A percentile compares a stretch with the other conserved stretches of the same genome.
These are phyloP conservation scores for Varanus salvator DNA, from an alignment of 2,113 vertebrate species.

Conservation along the genomic window DNA sequence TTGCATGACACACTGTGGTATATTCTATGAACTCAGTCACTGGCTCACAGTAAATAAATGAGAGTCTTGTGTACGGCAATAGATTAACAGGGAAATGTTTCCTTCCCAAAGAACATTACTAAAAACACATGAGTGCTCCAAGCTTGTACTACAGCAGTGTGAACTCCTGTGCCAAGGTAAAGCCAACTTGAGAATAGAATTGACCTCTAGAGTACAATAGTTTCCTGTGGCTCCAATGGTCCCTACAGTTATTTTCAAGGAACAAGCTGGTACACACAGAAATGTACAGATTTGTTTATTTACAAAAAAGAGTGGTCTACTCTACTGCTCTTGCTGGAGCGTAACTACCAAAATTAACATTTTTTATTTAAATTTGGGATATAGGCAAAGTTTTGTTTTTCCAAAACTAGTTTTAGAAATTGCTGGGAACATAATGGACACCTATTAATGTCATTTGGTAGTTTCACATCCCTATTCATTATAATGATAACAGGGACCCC, in stretches of 20 bases:
- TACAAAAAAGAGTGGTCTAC: background rate
- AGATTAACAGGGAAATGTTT: too few relatives aligned
- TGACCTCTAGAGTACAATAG: background rate
- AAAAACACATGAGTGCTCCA: too few relatives aligned
- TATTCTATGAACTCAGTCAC: too few relatives aligned
- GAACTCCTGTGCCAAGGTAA: too few relatives aligned
- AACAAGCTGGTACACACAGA: background rate
- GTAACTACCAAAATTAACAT: background rate
- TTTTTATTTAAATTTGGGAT: too few relatives aligned
- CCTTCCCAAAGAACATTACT: too few relatives aligned
- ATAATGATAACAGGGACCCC: background rate
- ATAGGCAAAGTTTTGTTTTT: too few relatives aligned
- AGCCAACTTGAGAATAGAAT: background rate
- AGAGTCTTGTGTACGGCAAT: too few relatives aligned
- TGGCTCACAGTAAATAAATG: too few relatives aligned
- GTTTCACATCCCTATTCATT: background rate
- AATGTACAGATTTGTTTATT: background rate
- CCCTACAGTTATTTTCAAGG: background rate
- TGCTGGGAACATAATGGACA: background rate
- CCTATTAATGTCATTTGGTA: background rate
- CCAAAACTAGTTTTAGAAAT: background rate
- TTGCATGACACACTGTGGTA: too few relatives aligned
- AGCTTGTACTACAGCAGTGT: too few relatives aligned
- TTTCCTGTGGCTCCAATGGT: background rate
- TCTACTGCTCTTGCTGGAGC: background rate